These are phyloP conservation scores for Prinia subflava DNA, from an alignment of 2,113 vertebrate species.

Conservation along the genomic window DNA sequence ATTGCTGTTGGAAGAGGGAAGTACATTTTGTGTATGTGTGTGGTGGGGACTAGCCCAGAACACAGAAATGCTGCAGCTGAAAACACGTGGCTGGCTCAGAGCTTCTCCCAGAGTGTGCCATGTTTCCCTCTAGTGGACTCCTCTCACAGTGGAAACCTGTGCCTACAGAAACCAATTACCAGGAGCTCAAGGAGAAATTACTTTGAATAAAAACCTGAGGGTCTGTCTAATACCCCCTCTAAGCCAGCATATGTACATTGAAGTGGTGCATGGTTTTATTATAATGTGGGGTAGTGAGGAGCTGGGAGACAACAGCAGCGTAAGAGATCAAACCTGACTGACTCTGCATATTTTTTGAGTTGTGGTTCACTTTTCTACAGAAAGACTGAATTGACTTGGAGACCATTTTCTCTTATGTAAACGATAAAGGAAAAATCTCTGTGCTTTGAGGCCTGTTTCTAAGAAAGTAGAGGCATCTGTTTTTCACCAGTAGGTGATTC, in stretches of 20 bases:
- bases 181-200: not conserved
- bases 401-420: not conserved
- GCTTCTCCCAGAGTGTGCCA: not conserved
- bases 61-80: not conserved
- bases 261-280: not conserved
- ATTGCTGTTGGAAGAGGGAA: not conserved
- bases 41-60: not conserved
- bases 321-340: not conserved
- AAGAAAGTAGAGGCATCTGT: not conserved
- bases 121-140: slow-evolving; percentile 27
- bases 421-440: not conserved
- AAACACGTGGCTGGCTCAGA: not conserved
- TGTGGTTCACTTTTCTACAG: not conserved
- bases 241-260: rapidly evolving
- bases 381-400: not conserved
- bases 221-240: not conserved
- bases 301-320: not conserved
- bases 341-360: not conserved
- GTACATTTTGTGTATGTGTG: too few relatives aligned
- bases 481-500: not conserved
- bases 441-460: not conserved
- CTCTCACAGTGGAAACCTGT: not conserved
- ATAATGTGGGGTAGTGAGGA: not conserved
- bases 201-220: not conserved
- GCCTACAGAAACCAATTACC: not conserved